phyloP scores from a whole-genome alignment of 2,888 invertebrate species.

The Octodonta nipae region DNA sequence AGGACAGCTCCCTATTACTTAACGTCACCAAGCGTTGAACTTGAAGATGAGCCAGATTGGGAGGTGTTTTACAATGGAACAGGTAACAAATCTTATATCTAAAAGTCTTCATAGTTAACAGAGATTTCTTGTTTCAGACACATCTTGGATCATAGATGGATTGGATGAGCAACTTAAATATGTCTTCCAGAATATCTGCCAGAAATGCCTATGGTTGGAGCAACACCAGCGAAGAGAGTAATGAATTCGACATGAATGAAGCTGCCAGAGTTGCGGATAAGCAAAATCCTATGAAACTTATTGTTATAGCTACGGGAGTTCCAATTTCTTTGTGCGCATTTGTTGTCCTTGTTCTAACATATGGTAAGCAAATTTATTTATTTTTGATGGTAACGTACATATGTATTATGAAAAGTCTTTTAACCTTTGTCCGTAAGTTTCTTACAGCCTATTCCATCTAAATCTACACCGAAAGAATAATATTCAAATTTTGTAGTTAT shows the following conservation, averaged over 20 bases:
- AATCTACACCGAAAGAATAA: too few relatives aligned
- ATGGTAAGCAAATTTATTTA: slow-evolving; percentile 35
- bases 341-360: slow-evolving; percentile 37
- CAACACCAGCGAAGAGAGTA: slow-evolving; percentile 55
- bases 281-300: slow-evolving; percentile 37
- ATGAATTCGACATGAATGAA: slow-evolving; percentile 41
- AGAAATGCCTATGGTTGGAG: slow-evolving; percentile 74
- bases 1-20: slow-evolving; percentile 29
- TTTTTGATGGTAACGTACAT: too few relatives aligned
- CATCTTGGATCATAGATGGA: slow-evolving; percentile 67
- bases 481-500: too few relatives aligned
- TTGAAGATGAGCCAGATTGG: slow-evolving; percentile 47
- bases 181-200: slow-evolving; percentile 64
- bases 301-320: slow-evolving; percentile 51
- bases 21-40: slow-evolving; percentile 40
- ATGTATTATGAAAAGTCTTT: too few relatives aligned
- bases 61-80: slow-evolving; percentile 61
- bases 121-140: slow-evolving; percentile 39
- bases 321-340: slow-evolving; percentile 39
- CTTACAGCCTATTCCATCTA: too few relatives aligned
- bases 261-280: slow-evolving; percentile 38
- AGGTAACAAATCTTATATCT: slow-evolving; percentile 34
- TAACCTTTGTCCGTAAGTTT: too few relatives aligned
- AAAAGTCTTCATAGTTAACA: not conserved
- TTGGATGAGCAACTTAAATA: slow-evolving; percentile 49